A percentile compares a stretch with the other conserved stretches of the same genome.
phyloP scores from a whole-genome alignment of 2,113 vertebrate species.

The Bagarius yarrelli region DNA sequence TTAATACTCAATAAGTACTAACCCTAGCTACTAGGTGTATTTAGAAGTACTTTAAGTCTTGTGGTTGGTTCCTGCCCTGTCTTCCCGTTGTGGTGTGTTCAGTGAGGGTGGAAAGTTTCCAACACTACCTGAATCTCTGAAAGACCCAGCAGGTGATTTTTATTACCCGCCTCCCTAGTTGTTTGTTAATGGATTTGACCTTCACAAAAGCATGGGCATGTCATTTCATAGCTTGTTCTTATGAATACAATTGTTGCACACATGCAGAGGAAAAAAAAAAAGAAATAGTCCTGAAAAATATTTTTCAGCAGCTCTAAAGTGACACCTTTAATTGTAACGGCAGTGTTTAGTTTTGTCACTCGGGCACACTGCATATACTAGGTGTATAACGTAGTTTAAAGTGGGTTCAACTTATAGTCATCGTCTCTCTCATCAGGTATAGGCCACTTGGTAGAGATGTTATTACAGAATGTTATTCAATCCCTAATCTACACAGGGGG shows the following conservation, averaged over 20 bases:
- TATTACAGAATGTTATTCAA: neutral
- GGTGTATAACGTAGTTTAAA: neutral
- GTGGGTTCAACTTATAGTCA: too few relatives aligned
- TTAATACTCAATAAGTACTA: neutral
- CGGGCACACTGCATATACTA: neutral
- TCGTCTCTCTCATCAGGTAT: neutral
- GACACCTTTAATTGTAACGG: slow-evolving; percentile 11
- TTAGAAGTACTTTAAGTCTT: neutral
- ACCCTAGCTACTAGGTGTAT: too few relatives aligned
- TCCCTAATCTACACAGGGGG: neutral
- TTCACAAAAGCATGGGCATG: slow-evolving; percentile 31
- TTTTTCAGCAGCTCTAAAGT: neutral
- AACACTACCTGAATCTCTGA: slow-evolving; percentile 14
- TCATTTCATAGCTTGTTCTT: slow-evolving; percentile 22
- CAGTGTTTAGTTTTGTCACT: neutral
- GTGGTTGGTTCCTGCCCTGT: neutral
- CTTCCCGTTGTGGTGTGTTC: slow-evolving; percentile 1
- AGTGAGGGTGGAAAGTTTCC: slow-evolving; percentile 21
- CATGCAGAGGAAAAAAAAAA: slow-evolving; percentile 33
- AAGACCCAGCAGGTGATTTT: slow-evolving; percentile 34
- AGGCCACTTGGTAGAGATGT: neutral
- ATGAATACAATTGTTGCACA: slow-evolving; percentile 7
- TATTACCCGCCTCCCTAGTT: slow-evolving; percentile 29
- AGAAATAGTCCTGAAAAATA: slow-evolving; percentile 19
- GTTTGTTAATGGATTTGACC: slow-evolving; percentile 40